phyloP scores from a whole-genome alignment of 1,140 invertebrate species.

The Lordiphosa stackelbergi region DNA sequence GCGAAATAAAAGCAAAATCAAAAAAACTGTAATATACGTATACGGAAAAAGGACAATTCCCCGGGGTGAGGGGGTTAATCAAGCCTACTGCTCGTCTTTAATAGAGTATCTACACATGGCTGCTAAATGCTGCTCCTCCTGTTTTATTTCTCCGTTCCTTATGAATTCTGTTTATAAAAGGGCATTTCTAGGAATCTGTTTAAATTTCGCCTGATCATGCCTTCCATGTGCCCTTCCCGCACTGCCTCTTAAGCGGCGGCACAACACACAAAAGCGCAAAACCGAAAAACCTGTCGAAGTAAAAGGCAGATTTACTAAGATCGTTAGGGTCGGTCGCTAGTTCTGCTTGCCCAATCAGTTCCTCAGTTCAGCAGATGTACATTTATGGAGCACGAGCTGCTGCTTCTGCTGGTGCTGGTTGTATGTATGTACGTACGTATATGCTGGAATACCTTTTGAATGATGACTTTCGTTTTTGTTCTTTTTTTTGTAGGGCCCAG shows the following conservation, averaged over 20 bases:
- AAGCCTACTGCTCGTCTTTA: too few species aligned
- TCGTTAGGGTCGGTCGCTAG: conserved; percentile 23
- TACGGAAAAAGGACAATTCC: too few species aligned
- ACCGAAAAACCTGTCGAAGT: conserved; percentile 31
- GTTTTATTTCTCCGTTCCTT: conserved; percentile 4
- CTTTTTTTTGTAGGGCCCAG: conserved; percentile 26
- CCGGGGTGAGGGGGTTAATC: too few species aligned
- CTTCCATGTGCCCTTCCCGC: conserved; percentile 6
- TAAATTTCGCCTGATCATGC: conserved; percentile 60
- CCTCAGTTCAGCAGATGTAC: too few species aligned
- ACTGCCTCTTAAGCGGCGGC: conserved; percentile 16
- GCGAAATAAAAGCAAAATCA: conserved; percentile 5
- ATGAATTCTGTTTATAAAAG: conserved; percentile 12
- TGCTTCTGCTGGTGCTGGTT: conserved; percentile 4
- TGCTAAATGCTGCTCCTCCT: background rate
- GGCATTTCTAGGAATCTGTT: conserved; percentile 60
- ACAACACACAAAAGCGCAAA: conserved; percentile 3
- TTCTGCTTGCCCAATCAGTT: conserved; percentile 4
- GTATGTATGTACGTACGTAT: conserved; percentile 47
- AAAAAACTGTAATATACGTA: too few species aligned
- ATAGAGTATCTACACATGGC: too few species aligned
- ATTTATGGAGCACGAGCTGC: too few species aligned
- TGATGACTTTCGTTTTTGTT: conserved; percentile 52
- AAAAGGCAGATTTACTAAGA: conserved; percentile 30
- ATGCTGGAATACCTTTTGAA: conserved; percentile 47